Percentiles rank a stretch among this genome's conserved stretches.
Evolutionary conservation across 2,888 invertebrate species (phyloP).

Genomic region (Epirrhoe alternata): DNA sequence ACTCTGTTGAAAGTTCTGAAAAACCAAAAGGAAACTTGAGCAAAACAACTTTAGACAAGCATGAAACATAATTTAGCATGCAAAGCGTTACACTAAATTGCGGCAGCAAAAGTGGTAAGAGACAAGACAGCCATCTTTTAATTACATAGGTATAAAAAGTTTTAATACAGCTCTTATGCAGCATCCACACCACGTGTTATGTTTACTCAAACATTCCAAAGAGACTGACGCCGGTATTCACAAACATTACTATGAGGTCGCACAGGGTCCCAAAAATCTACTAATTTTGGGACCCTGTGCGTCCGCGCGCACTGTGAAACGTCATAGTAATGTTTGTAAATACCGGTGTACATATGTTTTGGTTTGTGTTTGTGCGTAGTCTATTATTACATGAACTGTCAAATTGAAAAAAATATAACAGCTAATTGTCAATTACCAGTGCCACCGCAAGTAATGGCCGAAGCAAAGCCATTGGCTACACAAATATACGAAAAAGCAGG

Average conservation of each 20-base stretch:
- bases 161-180: too few relatives aligned
- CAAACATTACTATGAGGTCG: too few relatives aligned
- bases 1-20: background rate
- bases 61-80: background rate
- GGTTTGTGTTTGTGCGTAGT: too few relatives aligned
- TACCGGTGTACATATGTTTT: too few relatives aligned
- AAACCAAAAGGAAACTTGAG: background rate
- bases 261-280: too few relatives aligned
- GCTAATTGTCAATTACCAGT: background rate
- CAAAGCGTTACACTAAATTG: background rate
- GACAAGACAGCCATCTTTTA: background rate
- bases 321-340: too few relatives aligned
- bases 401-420: background rate
- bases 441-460: background rate
- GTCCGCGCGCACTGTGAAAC: too few relatives aligned
- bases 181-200: too few relatives aligned
- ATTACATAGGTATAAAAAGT: too few relatives aligned
- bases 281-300: too few relatives aligned
- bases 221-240: too few relatives aligned
- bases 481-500: constrained; percentile 63
- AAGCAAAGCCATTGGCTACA: constrained; percentile 74
- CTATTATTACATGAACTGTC: background rate
- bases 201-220: too few relatives aligned
- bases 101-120: background rate
- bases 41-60: background rate